Base-by-base conservation (phyloP, 2,888 invertebrate genomes). In the Myopa tessellatipennis region DNA sequence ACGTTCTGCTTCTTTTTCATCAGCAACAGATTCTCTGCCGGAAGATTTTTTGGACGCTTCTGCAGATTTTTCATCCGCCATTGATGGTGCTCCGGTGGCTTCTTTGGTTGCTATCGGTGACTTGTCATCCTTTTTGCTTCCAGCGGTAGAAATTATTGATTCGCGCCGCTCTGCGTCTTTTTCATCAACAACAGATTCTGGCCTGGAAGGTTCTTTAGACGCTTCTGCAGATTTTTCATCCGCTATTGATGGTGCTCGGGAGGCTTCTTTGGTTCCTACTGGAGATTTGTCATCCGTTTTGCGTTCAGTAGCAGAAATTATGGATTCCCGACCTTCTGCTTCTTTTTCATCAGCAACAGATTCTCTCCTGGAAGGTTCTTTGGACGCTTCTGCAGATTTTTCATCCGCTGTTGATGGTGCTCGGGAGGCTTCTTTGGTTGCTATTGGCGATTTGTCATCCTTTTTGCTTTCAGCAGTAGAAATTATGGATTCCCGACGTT, bases 171-270 rank as follows among this genome's bases (percentile, higher is more conserved):
- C 40, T 68, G 4, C 4, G 1, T 77, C 58, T 63, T 16, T 16
- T 65, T 71, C 71, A 36, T 74, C 65, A 6, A 78, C 81, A 40
- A 61, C 14, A 16, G 72, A 81, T 68, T 78, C 77, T 69, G 77
- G 77, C 12, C 78, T 34, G 0, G 79, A 79, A n/a, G 69, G 4
- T 69, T 78, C 78, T 74, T 74, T 77, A 78, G 36, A 26, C n/a
- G n/a, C n/a, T n/a, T n/a, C n/a, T 77, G 70, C 52, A 14, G 68
- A 68, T 16, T 85, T 83, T 36, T 84, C 87, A 45, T 80, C 80
- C 8, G 76, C 67, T 8, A 69, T 52, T 58, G 75, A 45, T 68
- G 40, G 68, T 16, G 68, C 4, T 18, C 18, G 50, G 38, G 80
- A 79, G 26, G 76, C 52, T 34, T 80, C 77, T 61, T 83, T 82